phyloP scores from a whole-genome alignment of 2,113 vertebrate genomes.

The Antigone vipio region DNA sequence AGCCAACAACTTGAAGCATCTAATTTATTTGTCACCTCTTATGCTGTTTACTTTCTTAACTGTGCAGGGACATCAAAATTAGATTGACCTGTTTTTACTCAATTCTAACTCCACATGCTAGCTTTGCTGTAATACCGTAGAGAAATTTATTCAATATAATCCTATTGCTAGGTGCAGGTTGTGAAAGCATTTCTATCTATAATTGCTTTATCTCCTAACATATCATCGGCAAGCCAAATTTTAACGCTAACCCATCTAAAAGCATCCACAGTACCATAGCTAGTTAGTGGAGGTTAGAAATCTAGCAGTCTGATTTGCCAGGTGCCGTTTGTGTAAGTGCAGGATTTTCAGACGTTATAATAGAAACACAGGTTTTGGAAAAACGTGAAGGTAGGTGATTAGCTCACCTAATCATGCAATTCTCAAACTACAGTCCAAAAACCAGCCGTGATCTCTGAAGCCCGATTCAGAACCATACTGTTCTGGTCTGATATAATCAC shows the following conservation, averaged over 20 bases:
- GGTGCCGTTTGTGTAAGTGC: background rate
- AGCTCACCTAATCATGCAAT: background rate
- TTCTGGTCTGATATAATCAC: background rate
- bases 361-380: background rate
- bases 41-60: constrained; percentile 21
- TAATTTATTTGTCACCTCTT: constrained; percentile 19
- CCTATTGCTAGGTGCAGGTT: background rate
- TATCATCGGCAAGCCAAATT: background rate
- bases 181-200: background rate
- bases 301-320: background rate
- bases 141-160: background rate
- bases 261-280: background rate
- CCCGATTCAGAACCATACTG: background rate
- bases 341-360: background rate
- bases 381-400: background rate
- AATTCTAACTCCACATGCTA: background rate
- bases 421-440: background rate
- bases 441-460: background rate
- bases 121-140: background rate
- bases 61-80: background rate
- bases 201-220: background rate
- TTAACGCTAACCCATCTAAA: background rate
- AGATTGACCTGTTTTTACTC: background rate
- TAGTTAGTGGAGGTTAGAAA: background rate
- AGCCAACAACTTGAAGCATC: background rate